A percentile compares a stretch with the other conserved stretches of the same genome.
Conservation (phyloP, 1,140 invertebrate genomes). For the Tetragnatha versicolor region DNA sequence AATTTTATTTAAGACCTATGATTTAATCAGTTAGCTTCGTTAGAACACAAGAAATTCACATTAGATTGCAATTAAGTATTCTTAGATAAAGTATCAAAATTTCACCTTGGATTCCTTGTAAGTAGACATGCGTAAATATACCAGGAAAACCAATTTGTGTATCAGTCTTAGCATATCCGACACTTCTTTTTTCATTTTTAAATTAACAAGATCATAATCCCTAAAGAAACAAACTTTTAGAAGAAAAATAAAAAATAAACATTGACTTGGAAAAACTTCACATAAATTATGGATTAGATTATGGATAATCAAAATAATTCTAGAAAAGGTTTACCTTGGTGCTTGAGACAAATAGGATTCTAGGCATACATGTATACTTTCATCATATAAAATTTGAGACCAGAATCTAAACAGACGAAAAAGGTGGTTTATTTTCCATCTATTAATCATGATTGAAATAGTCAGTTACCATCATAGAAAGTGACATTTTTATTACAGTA, state of each 20-base stretch:
- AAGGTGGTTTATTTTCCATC: neutral
- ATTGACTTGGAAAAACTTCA: neutral
- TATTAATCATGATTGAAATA: no score
- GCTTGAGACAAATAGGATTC: conserved; percentile 77
- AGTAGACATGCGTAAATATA: conserved; percentile 76
- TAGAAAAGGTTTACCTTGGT: conserved; percentile 62
- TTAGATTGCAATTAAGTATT: no score
- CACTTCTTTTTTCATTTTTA: conserved; percentile 65
- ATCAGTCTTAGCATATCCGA: conserved; percentile 67
- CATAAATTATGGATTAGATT: no score
- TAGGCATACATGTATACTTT: conserved; percentile 72
- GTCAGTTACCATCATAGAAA: no score
- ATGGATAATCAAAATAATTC: no score
- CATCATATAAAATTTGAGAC: conserved; percentile 78
- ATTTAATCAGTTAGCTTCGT: no score
- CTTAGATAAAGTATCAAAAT: no score
- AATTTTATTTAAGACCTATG: no score
- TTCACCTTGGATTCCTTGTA: conserved; percentile 75
- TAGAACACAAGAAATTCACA: no score
- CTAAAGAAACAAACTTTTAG: conserved; percentile 63
- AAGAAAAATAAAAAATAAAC: neutral
- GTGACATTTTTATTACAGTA: no score
- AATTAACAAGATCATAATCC: conserved; percentile 70
- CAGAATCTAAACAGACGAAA: conserved; percentile 76
- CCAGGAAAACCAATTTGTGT: conserved; percentile 72